These are phyloP conservation scores for Pteria penguin DNA, from an alignment of 2,888 invertebrate species.

Conservation along the genomic window DNA sequence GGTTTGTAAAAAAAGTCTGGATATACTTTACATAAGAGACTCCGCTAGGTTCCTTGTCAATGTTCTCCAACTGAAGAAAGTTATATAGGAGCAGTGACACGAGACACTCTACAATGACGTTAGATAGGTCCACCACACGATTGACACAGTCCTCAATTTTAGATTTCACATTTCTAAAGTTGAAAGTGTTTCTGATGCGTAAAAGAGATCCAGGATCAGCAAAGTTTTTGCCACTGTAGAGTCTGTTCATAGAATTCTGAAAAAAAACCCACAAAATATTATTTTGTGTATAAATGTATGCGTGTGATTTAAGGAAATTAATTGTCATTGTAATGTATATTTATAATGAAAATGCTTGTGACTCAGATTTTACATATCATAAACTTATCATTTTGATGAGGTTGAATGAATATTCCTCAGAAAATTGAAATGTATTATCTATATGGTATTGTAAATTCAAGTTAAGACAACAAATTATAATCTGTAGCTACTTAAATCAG, in stretches of 20 bases:
- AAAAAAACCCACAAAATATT: no score
- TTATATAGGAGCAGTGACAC: slow-evolving; percentile 3
- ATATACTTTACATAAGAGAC: no score
- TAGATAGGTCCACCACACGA: slow-evolving; percentile 29
- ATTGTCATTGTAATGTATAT: no score
- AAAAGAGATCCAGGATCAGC: slow-evolving; percentile 33
- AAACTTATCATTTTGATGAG: no score
- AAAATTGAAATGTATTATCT: no score
- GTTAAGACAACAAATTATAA: not conserved
- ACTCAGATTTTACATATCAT: no score
- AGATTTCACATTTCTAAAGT: slow-evolving; percentile 35
- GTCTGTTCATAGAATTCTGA: slow-evolving; percentile 33
- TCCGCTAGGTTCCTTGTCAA: not conserved
- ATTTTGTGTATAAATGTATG: no score
- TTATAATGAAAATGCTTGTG: not conserved
- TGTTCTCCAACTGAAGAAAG: slow-evolving; percentile 1
- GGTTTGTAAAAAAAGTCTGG: not conserved
- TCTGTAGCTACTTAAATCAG: not conserved
- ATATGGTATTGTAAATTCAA: not conserved
- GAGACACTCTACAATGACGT: slow-evolving; percentile 36
- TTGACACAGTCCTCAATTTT: slow-evolving; percentile 33
- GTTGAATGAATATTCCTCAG: no score
- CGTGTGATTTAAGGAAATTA: no score
- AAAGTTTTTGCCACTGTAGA: slow-evolving; percentile 25
- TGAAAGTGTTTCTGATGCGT: slow-evolving; percentile 41